phyloP scores from a whole-genome alignment of 2,888 invertebrate genomes.

The Belgica antarctica region DNA sequence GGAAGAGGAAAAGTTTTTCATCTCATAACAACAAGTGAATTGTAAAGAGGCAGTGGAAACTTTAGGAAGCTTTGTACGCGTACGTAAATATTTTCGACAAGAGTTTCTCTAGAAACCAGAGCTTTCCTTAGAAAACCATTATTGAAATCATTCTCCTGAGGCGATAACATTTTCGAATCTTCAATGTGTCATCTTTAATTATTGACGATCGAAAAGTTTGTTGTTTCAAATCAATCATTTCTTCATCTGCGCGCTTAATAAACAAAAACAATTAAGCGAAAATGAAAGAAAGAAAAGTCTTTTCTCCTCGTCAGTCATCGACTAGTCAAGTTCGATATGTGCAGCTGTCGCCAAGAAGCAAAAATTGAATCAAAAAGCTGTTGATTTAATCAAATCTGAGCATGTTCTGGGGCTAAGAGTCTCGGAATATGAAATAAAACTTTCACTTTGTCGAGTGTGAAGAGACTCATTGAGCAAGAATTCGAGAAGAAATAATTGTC shows the following conservation, averaged over 20 bases:
- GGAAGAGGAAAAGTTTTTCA: too few relatives aligned
- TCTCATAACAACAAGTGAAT: too few relatives aligned
- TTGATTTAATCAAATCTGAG: background rate
- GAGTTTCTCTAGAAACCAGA: too few relatives aligned
- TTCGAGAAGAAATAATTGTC: conserved; percentile 2
- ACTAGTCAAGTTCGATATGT: background rate
- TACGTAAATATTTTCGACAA: too few relatives aligned
- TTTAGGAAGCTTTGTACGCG: too few relatives aligned
- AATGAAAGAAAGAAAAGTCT: too few relatives aligned
- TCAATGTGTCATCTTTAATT: background rate
- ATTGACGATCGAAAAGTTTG: background rate
- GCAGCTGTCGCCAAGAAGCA: background rate
- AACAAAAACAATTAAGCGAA: background rate
- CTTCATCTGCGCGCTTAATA: background rate
- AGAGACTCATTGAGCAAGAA: too few relatives aligned
- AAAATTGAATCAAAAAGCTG: background rate
- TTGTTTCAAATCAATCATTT: background rate
- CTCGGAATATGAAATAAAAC: too few relatives aligned
- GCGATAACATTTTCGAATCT: too few relatives aligned
- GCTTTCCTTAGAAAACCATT: background rate
- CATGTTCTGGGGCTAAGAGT: background rate
- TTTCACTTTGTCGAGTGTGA: background rate
- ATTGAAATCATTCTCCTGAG: conserved; percentile 1
- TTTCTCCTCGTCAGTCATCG: background rate
- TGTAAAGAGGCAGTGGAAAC: too few relatives aligned